Evolutionary conservation across 1,140 invertebrate genomes (phyloP).

Genomic region (Euura saliciscinereae): DNA sequence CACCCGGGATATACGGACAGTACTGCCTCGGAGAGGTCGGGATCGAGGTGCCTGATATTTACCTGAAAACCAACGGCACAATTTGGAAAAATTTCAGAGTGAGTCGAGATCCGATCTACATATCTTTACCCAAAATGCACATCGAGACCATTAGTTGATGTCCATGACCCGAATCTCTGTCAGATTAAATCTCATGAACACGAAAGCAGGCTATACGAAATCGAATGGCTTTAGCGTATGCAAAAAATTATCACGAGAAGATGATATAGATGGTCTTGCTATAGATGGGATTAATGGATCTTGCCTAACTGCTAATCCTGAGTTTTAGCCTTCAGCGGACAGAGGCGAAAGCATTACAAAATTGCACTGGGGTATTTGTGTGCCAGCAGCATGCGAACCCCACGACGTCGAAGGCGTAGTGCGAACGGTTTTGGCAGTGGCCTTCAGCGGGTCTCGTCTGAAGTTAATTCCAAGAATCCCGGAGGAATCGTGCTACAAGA

Average conservation of each 20-base stretch:
- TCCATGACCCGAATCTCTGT: too few species aligned
- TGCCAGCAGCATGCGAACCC: conserved; percentile 64
- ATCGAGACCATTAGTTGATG: too few species aligned
- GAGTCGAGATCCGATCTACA: not conserved
- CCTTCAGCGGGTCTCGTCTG: conserved; percentile 55
- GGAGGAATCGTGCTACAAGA: conserved; percentile 59
- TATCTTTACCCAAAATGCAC: too few species aligned
- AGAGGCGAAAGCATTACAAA: conserved; percentile 55
- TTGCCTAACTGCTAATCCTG: too few species aligned
- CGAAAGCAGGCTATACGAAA: too few species aligned
- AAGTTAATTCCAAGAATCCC: conserved; percentile 52
- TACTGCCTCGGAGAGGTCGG: conserved; percentile 67
- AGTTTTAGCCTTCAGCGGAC: conserved; percentile 20
- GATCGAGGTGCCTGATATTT: conserved; percentile 44
- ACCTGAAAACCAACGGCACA: conserved; percentile 21
- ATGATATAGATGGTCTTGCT: too few species aligned
- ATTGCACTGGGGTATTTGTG: conserved; percentile 68
- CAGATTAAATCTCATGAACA: too few species aligned
- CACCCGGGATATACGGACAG: conserved; percentile 57
- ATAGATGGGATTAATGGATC: too few species aligned
- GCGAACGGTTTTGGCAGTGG: conserved; percentile 56
- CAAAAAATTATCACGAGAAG: too few species aligned
- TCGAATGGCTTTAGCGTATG: too few species aligned
- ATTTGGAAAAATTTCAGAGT: conserved; percentile 43
- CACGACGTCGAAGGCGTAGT: conserved; percentile 61